These are phyloP conservation scores for Acrobasis repandana DNA, from an alignment of 2,888 invertebrate genomes.

Conservation along the genomic window DNA sequence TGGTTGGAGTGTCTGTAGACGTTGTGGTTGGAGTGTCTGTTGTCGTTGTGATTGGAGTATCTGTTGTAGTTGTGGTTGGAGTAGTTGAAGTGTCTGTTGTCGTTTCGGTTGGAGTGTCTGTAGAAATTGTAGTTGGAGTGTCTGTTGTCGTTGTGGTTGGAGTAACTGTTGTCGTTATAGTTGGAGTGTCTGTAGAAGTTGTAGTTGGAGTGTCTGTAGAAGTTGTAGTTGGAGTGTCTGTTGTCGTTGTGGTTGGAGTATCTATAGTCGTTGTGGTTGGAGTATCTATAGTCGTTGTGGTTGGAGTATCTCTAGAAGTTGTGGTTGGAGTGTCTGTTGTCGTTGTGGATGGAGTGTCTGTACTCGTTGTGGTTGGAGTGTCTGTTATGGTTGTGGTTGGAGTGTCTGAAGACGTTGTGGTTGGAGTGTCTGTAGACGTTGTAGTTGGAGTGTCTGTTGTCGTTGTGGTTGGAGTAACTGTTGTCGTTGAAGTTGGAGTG, in stretches of 20 bases:
- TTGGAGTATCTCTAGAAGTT: not conserved
- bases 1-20: no score
- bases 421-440: not conserved
- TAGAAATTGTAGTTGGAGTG: slow-evolving; percentile 13
- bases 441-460: slow-evolving; percentile 1
- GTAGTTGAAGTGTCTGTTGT: slow-evolving; percentile 7
- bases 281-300: not conserved
- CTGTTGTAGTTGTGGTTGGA: no score
- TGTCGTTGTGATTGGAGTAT: not conserved
- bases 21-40: not conserved
- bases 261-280: not conserved
- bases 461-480: not conserved
- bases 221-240: not conserved
- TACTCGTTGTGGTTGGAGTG: not conserved
- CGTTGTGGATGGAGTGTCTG: not conserved
- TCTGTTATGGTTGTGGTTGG: not conserved
- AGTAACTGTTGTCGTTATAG: not conserved
- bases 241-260: not conserved
- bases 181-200: not conserved
- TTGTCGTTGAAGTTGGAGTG: not conserved
- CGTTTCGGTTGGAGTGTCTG: slow-evolving; percentile 21
- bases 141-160: slow-evolving; percentile 21
- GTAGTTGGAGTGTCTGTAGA: not conserved
- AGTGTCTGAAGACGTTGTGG: not conserved
- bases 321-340: not conserved